Evolutionary conservation across 2,888 invertebrate genomes (phyloP), one percentile per base, ranked within the genome.

Genomic region (Dendrolimus houi): DNA sequence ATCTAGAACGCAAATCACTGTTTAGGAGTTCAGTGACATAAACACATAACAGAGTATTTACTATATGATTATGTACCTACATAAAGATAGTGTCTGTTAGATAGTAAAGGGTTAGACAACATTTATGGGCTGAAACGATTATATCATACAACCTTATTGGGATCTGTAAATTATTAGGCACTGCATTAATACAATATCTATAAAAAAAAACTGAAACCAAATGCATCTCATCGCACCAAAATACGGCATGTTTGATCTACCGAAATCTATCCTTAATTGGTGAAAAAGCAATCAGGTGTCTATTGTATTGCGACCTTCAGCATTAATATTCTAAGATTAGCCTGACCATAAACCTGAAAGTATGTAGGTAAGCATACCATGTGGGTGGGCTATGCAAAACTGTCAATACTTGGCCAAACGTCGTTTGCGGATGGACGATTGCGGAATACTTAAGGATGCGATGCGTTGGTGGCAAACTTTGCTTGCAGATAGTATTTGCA

Each of bases 281-380:
- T 70, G 78, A 79, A 77, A 79, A 82, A 79, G 78, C 73, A 79
- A 86, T 85, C 77, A 85, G 81, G 67, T 66, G 68, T 62, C 77
- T 70, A 85, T 83, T 83, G 81, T 83, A 66, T 65, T 58, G 61
- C 62, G 76, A 72, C 79, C 81, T 82, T 81, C 72, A 72, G 65
- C 73, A 84, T 85, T 85, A 78, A 77, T 83, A 87, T 87, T 85
- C 83, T 64, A 72, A 60, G 67, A 72, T 76, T 68, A 73, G 62
- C 68, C 59, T 61, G 64, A 68, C 62, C 75, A 76, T 75, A 54
- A 79, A 77, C 70, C 71, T 69, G 69, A 67, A 71, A 72, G 77
- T 80, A 83, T 81, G 80, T 80, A 67, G 74, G 68, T 67, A 72
- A 71, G 63, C 29, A 29, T 29, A 29, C 57, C 60, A 56, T 69